A percentile compares a stretch with the other conserved stretches of the same genome.
Evolutionary conservation across 1,140 invertebrate genomes (phyloP).

Genomic region (Maconellicoccus hirsutus): DNA sequence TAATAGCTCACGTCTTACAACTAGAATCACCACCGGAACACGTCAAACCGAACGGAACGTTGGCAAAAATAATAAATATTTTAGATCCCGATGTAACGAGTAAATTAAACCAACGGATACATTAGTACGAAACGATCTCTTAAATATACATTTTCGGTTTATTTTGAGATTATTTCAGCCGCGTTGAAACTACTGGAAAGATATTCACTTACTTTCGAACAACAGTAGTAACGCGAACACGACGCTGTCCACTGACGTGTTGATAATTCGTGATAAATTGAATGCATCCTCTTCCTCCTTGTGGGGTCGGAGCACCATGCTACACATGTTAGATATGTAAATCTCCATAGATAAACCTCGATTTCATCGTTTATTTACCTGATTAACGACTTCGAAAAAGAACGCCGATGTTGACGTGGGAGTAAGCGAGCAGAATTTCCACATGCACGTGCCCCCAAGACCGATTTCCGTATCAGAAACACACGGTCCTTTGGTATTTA

Average conservation of each 20-base stretch:
- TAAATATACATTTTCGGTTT: too few species aligned
- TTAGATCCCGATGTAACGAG: not conserved
- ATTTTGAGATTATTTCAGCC: too few species aligned
- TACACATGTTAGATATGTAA: too few species aligned
- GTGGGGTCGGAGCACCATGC: conserved; percentile 87
- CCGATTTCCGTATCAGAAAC: conserved; percentile 96
- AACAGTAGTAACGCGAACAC: conserved; percentile 92
- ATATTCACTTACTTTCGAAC: conserved; percentile 86
- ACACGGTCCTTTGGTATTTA: conserved; percentile 76
- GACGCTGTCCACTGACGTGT: conserved; percentile 88
- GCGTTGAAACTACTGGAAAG: too few species aligned
- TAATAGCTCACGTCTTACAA: conserved; percentile 37
- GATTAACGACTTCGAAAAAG: conserved; percentile 97
- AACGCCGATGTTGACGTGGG: conserved; percentile 85
- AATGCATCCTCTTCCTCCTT: conserved; percentile 88
- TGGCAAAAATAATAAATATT: not conserved
- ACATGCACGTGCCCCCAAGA: conserved; percentile 91
- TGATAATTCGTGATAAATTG: conserved; percentile 99
- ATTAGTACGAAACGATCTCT: too few species aligned
- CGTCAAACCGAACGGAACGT: not conserved
- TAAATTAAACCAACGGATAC: too few species aligned
- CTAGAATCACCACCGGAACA: not conserved
- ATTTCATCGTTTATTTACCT: too few species aligned
- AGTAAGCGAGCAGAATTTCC: conserved; percentile 94
- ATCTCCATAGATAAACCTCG: too few species aligned